A percentile compares a stretch with the other conserved stretches of the same genome.
phyloP scores from a whole-genome alignment of 2,113 vertebrate species.

The Nycticryphes semicollaris region DNA sequence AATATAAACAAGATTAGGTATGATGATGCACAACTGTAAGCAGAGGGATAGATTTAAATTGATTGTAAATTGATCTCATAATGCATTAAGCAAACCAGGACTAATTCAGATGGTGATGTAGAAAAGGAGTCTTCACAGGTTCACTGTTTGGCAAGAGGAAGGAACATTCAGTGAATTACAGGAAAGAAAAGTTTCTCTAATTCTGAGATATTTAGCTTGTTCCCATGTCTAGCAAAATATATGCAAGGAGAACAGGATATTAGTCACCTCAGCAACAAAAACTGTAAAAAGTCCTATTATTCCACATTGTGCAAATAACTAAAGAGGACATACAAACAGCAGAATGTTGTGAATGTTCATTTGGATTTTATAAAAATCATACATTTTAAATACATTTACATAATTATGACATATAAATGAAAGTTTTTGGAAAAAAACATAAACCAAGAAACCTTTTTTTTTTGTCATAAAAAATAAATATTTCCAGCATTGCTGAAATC shows the following conservation, averaged over 20 bases:
- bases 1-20: conserved; percentile 19
- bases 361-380: neutral
- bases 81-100: neutral
- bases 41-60: neutral
- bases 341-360: neutral
- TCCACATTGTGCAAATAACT: neutral
- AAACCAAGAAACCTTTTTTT: neutral
- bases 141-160: neutral
- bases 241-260: neutral
- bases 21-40: neutral
- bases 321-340: neutral
- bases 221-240: neutral
- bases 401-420: neutral
- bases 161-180: neutral
- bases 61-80: neutral
- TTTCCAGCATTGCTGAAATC: neutral
- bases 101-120: neutral
- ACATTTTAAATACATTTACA: neutral
- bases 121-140: neutral
- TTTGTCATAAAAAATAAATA: neutral
- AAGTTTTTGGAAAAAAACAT: neutral
- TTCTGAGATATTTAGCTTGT: neutral
- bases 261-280: neutral
- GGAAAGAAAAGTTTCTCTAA: neutral
- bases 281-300: neutral